A percentile compares a stretch with the other conserved stretches of the same genome.
Conservation (phyloP, 1,140 invertebrate genomes). For the Trigoniulus corallinus region DNA sequence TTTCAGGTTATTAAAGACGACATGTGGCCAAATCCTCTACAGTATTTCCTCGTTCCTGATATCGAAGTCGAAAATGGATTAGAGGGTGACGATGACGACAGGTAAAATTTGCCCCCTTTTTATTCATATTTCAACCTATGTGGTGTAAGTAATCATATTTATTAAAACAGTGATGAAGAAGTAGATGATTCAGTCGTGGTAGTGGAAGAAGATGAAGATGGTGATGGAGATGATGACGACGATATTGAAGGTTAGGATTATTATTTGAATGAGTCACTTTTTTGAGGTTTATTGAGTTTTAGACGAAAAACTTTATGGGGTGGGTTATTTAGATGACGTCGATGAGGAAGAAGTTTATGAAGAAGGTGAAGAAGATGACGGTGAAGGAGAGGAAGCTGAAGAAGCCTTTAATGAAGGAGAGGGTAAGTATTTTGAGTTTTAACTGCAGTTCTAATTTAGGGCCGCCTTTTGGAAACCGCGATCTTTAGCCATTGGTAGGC, state of each 20-base stretch:
- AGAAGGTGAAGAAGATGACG: slow-evolving; percentile 21
- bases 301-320: background rate
- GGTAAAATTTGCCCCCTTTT: slow-evolving; percentile 15
- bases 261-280: slow-evolving; percentile 1
- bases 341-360: slow-evolving; percentile 21
- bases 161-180: slow-evolving; percentile 23
- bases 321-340: slow-evolving; percentile 12
- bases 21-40: slow-evolving; percentile 78
- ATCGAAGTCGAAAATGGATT: slow-evolving; percentile 49
- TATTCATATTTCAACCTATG: background rate
- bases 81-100: slow-evolving; percentile 34
- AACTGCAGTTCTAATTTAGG: background rate
- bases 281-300: background rate
- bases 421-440: slow-evolving; percentile 8
- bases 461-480: too few relatives aligned
- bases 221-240: slow-evolving; percentile 36
- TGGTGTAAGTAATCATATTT: background rate
- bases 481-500: too few relatives aligned
- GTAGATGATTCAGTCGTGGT: slow-evolving; percentile 20
- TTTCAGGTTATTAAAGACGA: slow-evolving; percentile 56
- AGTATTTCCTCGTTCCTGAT: slow-evolving; percentile 71
- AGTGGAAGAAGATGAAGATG: slow-evolving; percentile 22
- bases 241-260: slow-evolving; percentile 25
- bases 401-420: slow-evolving; percentile 13
- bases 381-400: slow-evolving; percentile 9